A percentile compares a stretch with the other conserved stretches of the same genome.
Evolutionary conservation across 1,140 invertebrate genomes (phyloP).

Genomic region (Phymorhynchus buccinoides): DNA sequence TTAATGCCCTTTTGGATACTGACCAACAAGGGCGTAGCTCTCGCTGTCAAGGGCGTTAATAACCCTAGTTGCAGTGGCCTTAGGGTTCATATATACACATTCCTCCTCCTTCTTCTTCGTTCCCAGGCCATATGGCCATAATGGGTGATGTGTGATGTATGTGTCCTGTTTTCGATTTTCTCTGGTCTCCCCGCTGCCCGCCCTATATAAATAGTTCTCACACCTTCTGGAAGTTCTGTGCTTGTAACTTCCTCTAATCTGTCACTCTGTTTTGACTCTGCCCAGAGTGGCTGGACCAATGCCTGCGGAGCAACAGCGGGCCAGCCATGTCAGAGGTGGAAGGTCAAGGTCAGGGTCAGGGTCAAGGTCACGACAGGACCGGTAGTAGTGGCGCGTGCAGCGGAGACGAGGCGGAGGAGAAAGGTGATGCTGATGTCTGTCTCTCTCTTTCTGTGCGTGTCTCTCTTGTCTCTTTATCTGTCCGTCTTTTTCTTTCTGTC

Average conservation of each 20-base stretch:
- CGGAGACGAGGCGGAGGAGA: constrained; percentile 20
- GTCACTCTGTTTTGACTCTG: no score
- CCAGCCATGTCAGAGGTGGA: constrained; percentile 22
- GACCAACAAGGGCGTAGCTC: no score
- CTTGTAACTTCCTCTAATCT: neutral
- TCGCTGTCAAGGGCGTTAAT: no score
- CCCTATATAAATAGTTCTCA: neutral
- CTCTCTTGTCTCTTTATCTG: no score
- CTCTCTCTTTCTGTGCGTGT: no score
- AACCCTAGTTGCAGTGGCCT: no score
- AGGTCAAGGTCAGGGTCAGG: constrained; percentile 10
- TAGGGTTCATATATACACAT: no score
- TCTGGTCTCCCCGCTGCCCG: neutral
- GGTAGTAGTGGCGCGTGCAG: neutral
- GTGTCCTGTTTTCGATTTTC: neutral
- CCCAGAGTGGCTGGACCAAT: constrained; percentile 52
- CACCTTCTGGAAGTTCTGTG: no score
- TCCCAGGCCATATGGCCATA: no score
- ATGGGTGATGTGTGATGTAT: neutral
- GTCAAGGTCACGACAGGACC: constrained; percentile 27
- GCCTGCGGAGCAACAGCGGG: constrained; percentile 39
- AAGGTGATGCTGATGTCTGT: constrained; percentile 9
- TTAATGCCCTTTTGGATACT: no score
- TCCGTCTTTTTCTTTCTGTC: no score
- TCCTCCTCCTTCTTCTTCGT: no score